Evolutionary conservation across 2,888 invertebrate species (phyloP).

Genomic region (Schrankia costaestrigalis): DNA sequence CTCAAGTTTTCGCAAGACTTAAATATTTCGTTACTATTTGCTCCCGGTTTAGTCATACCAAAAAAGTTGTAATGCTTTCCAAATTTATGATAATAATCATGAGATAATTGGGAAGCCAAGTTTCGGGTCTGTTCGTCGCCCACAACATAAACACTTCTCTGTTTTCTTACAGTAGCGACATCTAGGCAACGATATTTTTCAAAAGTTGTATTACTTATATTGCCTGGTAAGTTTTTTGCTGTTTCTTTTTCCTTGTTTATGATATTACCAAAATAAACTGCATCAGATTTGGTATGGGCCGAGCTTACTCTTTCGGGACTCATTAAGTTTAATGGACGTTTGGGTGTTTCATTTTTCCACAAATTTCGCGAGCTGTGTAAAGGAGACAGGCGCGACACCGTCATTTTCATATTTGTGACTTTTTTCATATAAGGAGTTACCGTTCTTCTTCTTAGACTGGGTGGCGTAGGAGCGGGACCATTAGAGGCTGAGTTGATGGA

Average conservation of each 20-base stretch:
- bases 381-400: not conserved
- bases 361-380: not conserved
- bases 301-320: not conserved
- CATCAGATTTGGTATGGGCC: not conserved
- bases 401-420: not conserved
- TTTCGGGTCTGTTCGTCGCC: not conserved
- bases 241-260: not conserved
- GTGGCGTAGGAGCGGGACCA: not conserved
- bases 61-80: too few relatives aligned
- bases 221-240: not conserved
- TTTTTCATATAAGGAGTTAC: not conserved
- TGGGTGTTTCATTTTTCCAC: not conserved
- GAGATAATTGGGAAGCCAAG: not conserved
- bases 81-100: conserved; percentile 1
- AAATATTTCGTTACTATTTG: too few relatives aligned
- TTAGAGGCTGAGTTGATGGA: not conserved
- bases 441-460: not conserved
- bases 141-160: not conserved
- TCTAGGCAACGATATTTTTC: not conserved
- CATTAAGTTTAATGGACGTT: not conserved
- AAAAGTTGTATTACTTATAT: not conserved
- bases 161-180: not conserved
- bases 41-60: too few relatives aligned
- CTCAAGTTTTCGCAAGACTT: too few relatives aligned
- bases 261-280: not conserved